Percentiles rank a stretch among this genome's conserved stretches.
These are phyloP conservation scores for Hoplias malabaricus DNA, from an alignment of 2,113 vertebrate species.

Conservation along the genomic window DNA sequence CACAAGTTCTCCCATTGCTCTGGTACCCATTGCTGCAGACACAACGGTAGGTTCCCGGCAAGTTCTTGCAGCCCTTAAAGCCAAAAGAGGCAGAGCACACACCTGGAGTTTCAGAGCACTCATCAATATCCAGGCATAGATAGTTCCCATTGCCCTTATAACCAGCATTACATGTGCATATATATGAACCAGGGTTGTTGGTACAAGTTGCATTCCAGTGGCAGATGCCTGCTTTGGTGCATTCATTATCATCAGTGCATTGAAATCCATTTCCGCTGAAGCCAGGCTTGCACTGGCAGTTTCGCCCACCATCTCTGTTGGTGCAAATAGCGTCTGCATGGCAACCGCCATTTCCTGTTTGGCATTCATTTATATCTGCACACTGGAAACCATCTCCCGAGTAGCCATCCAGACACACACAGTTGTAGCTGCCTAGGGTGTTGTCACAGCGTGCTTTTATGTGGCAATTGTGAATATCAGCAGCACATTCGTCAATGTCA, in stretches of 20 bases:
- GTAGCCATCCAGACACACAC: constrained; percentile 71
- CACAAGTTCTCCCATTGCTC: constrained; percentile 69
- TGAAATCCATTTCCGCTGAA: constrained; percentile 71
- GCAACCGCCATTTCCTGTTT: constrained; percentile 73
- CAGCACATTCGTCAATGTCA: constrained; percentile 75
- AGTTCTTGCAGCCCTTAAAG: constrained; percentile 75
- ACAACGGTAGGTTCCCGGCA: constrained; percentile 74
- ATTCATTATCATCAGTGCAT: constrained; percentile 76
- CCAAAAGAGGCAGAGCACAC: constrained; percentile 69
- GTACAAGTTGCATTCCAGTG: constrained; percentile 82
- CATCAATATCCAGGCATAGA: constrained; percentile 78
- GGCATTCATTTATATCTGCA: constrained; percentile 75
- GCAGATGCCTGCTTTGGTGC: constrained; percentile 60
- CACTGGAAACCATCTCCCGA: constrained; percentile 70
- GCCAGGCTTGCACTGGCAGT: constrained; percentile 71
- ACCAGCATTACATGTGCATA: constrained; percentile 75
- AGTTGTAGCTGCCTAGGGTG: constrained; percentile 72
- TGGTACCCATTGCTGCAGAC: constrained; percentile 71
- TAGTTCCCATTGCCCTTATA: constrained; percentile 83
- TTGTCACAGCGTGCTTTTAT: constrained; percentile 68
- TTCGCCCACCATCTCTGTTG: constrained; percentile 69
- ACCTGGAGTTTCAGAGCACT: constrained; percentile 72
- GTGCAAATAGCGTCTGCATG: constrained; percentile 67
- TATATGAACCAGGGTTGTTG: constrained; percentile 77
- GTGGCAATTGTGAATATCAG: constrained; percentile 66